A percentile compares a stretch with the other conserved stretches of the same genome.
Evolutionary conservation across 2,888 invertebrate genomes (phyloP).

Genomic region (Acleris laterana): DNA sequence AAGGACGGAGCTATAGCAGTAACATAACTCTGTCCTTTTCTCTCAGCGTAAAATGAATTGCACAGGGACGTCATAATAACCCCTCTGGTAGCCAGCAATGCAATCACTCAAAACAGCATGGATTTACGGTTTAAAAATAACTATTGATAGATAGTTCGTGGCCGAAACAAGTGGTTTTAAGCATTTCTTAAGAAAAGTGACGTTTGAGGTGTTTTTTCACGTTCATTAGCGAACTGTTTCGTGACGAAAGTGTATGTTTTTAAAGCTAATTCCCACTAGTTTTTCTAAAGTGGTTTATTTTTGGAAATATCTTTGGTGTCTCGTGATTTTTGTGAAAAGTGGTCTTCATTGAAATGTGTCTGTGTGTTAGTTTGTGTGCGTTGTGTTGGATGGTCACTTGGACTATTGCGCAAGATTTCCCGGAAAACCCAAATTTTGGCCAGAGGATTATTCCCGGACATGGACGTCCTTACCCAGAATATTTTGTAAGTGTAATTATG

Average conservation of each 20-base stretch:
- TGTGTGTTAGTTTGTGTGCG: constrained; percentile 10
- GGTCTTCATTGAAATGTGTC: constrained; percentile 6
- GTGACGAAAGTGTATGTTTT: neutral
- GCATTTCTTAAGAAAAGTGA: no score
- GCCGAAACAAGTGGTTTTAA: neutral
- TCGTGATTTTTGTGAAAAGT: constrained; percentile 1
- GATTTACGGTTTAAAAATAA: constrained; percentile 5
- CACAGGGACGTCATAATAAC: no score
- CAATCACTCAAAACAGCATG: neutral
- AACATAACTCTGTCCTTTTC: no score
- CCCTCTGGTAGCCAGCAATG: neutral
- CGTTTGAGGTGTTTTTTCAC: no score
- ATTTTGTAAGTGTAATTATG: constrained; percentile 17
- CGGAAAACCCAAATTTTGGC: neutral
- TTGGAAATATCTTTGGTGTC: no score
- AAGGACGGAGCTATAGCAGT: no score
- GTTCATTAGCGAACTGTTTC: no score
- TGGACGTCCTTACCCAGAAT: constrained; percentile 9
- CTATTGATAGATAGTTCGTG: neutral
- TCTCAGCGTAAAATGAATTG: no score
- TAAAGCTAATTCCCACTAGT: no score
- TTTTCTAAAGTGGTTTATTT: no score
- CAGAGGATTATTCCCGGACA: constrained; percentile 27
- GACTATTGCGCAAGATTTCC: constrained; percentile 14
- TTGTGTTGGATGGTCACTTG: constrained; percentile 25